Evolutionary conservation across 2,797 vertebrate genomes (phyloP).

Genomic region (Pelobates cultripes): DNA sequence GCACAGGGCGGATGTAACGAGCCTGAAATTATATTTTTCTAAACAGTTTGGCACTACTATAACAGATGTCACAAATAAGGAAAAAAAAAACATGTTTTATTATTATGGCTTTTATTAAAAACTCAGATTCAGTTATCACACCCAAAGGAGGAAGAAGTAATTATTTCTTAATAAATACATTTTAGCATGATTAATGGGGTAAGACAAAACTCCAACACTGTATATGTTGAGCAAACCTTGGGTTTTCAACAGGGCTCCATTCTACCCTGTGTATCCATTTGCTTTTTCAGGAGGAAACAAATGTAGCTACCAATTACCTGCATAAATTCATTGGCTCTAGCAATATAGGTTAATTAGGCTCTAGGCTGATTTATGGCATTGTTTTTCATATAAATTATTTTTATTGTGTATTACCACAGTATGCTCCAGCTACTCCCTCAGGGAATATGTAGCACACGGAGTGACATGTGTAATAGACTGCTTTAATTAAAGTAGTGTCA

Average conservation of each 20-base stretch:
- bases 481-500: slow-evolving; percentile 79
- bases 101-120: background rate
- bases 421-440: slow-evolving; percentile 65
- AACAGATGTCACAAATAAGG: background rate
- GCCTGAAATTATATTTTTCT: too few relatives aligned
- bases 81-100: background rate
- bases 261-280: background rate
- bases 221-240: background rate
- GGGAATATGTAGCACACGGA: slow-evolving; percentile 70
- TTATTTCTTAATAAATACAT: background rate
- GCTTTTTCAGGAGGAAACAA: slow-evolving; percentile 27
- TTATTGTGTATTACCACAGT: slow-evolving; percentile 74
- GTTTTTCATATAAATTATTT: slow-evolving; percentile 74
- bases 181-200: background rate
- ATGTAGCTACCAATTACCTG: slow-evolving; percentile 48
- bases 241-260: background rate
- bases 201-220: background rate
- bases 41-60: too few relatives aligned
- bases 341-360: slow-evolving; percentile 67
- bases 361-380: slow-evolving; percentile 71
- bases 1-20: too few relatives aligned
- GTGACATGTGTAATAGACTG: slow-evolving; percentile 70
- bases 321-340: slow-evolving; percentile 56
- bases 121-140: background rate
- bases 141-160: background rate